phyloP scores from a whole-genome alignment of 2,797 vertebrate genomes.

The Sphaeramia orbicularis region DNA sequence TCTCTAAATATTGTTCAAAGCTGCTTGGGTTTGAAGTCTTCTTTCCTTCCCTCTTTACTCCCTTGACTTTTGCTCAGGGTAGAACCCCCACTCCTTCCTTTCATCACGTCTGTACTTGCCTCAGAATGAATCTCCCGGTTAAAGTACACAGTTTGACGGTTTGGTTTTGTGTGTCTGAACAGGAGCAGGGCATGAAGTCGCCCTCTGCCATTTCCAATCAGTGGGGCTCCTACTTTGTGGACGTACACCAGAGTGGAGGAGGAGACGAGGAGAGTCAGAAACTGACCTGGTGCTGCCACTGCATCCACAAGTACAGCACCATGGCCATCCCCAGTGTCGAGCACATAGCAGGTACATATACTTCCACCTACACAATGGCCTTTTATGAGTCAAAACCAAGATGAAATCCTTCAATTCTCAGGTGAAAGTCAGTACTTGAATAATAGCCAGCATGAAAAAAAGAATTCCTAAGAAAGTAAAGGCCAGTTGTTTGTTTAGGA shows the following conservation, averaged over 20 bases:
- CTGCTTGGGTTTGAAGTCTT: slow-evolving; percentile 21
- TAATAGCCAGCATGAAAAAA: too few species aligned
- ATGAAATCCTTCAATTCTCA: too few species aligned
- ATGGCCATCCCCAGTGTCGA: slow-evolving; percentile 94
- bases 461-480: too few species aligned
- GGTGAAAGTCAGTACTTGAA: too few species aligned
- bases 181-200: slow-evolving; percentile 87
- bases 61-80: background rate
- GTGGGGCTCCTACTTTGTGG: slow-evolving; percentile 96
- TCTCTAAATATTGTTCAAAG: slow-evolving; percentile 13
- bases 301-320: slow-evolving; percentile 93
- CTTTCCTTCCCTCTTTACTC: background rate
- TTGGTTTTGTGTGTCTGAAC: slow-evolving; percentile 42
- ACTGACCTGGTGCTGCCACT: slow-evolving; percentile 91
- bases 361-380: background rate
- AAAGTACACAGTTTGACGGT: slow-evolving; percentile 14
- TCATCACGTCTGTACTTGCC: slow-evolving; percentile 55
- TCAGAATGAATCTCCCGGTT: slow-evolving; percentile 19
- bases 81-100: slow-evolving; percentile 22
- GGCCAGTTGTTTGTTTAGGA: too few species aligned
- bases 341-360: slow-evolving; percentile 91
- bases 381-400: background rate
- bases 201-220: slow-evolving; percentile 88
- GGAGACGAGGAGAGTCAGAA: slow-evolving; percentile 83
- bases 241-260: slow-evolving; percentile 79